A percentile compares a stretch with the other conserved stretches of the same genome.
phyloP scores from a whole-genome alignment of 2,113 vertebrate genomes.

The Elgaria multicarinata region DNA sequence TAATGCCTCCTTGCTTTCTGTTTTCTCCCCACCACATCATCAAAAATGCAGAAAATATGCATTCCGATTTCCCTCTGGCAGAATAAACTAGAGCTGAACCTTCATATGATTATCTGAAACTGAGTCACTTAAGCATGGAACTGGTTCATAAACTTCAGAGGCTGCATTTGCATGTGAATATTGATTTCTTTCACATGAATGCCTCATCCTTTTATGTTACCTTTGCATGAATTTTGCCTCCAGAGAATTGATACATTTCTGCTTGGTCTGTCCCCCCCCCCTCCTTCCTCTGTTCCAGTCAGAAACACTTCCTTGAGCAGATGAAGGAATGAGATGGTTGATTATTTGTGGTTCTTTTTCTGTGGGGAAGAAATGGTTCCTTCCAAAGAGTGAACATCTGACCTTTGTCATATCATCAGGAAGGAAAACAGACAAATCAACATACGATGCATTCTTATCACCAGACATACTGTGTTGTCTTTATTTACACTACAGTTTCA shows the following conservation, averaged over 20 bases:
- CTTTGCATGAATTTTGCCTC: conserved; percentile 59
- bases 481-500: neutral
- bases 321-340: conserved; percentile 44
- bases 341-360: conserved; percentile 46
- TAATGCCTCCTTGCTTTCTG: neutral
- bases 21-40: conserved; percentile 10
- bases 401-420: conserved; percentile 57
- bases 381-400: conserved; percentile 65
- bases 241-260: conserved; percentile 29
- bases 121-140: conserved; percentile 60
- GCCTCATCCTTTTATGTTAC: conserved; percentile 63
- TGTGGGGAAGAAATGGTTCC: conserved; percentile 62
- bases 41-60: conserved; percentile 40
- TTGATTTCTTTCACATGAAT: conserved; percentile 62
- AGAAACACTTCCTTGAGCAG: conserved; percentile 57
- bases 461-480: neutral
- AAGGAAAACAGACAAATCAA: conserved; percentile 30
- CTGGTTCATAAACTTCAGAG: conserved; percentile 68
- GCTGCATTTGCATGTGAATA: conserved; percentile 70
- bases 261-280: neutral
- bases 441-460: neutral
- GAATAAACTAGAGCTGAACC: conserved; percentile 61
- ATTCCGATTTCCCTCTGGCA: conserved; percentile 48
- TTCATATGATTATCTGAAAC: conserved; percentile 52
- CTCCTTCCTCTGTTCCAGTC: conserved; percentile 45